Evolutionary conservation across 2,888 invertebrate species (phyloP), one percentile per base, ranked within the genome.

Genomic region (Mimachlamys varia): DNA sequence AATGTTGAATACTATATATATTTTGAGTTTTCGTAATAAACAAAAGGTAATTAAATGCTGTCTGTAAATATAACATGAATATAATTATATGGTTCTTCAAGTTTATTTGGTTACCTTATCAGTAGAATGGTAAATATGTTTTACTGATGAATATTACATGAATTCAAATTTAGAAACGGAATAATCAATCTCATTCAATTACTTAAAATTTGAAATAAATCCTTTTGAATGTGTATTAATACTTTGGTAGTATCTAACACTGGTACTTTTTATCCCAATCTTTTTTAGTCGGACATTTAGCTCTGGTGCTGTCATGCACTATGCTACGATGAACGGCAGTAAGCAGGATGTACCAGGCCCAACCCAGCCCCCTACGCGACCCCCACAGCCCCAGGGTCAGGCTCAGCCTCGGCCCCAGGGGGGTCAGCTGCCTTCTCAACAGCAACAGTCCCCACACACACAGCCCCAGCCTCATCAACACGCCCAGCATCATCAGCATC

Each of bases 241-340:
- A n/a, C 3, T 19, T 58, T 58, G 15, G 7, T 58, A 19, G 22
- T 58, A 76, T 7, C 76, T 33, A 76, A 76, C 76, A 33, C 33
- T 76, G 27, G 33, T 15, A 33, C 33, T 12, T 33, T 12, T 33
- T 76, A 0, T 76, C 33, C 76, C 27, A 27, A 55, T 92, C 5
- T 89, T 88, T 92, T 93, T 10, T 93, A 95, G 95, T 92, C 94
- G 95, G 92, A 93, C 96, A 15, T 94, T 95, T 22, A 96, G 95
- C 90, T 94, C 95, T 0, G 95, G 95, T 62, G 96, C 95, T 88
- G 93, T 96, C 62, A 95, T 94, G 92, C 96, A 96, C 90, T 95
- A 96, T 87, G 90, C 88, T 62, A 94, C 94, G 12, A 95, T 95
- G 94, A 96, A 96, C 91, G 96, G 95, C 15, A 93, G 92, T 87